Evolutionary conservation across 2,113 vertebrate species (phyloP), one percentile per base, ranked within the genome.

Genomic region (Miniopterus natalensis): DNA sequence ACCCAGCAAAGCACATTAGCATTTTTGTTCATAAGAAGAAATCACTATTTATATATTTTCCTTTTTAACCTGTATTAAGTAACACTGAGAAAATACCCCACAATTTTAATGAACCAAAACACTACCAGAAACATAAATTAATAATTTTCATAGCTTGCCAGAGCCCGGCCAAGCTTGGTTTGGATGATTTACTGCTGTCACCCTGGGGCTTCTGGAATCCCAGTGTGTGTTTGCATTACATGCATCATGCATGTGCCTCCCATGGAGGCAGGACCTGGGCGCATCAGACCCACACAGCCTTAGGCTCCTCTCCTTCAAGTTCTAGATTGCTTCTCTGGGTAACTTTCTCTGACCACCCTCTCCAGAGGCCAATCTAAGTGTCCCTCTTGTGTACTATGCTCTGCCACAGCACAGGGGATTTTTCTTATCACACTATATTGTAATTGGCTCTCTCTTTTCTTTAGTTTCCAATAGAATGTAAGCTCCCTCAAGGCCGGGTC

Each of bases 21-120:
- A 68, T 36, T 75, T 91, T 79, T 63, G 63, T 63, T 88, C 27
- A 57, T 25, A 4, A 61, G 81, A 83, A 91, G 7, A 84, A 49
- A 75, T 77, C 21, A 68, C 47, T 73, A 23, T 74, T 74, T 40
- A 23, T 45, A 20, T 49, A 73, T 53, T 73, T 84, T 91, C 59
- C 45, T 65, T 57, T 88, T 84, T 36, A 57, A 91, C 3, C 6
- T 87, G 2, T n/a, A 23, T 79, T 87, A 84, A 84, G 31, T 31
- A 79, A 68, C 14, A 78, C 36, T 71, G 27, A 93, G n/a, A 92
- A 92, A 65, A 66, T 5, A 70, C 21, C n/a, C 7, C 27, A 45
- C 66, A 81, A 68, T 42, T 49, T 42, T 65, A 85, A 81, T 1
- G 18, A 47, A 75, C 8, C 7, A 55, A 53, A 65, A 91, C 36